Evolutionary conservation across 2,113 vertebrate species (phyloP), one percentile per base, ranked within the genome.

Genomic region (Eclectus roratus): DNA sequence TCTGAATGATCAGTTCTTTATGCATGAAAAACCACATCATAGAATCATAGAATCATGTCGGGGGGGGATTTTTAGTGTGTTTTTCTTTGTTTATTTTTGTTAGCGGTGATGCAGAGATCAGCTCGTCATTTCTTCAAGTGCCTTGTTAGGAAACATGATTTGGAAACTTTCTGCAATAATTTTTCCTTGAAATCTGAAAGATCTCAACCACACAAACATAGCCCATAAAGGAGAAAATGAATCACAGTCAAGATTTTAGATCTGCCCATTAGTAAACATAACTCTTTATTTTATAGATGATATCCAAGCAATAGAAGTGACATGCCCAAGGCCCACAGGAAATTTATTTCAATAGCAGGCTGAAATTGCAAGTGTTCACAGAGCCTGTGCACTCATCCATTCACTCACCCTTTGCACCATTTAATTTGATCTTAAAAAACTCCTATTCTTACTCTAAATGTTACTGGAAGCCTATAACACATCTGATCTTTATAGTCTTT

Each of bases 11-110:
- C 49, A 13, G 7, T 39, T 77, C 49, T 43, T 69, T 12, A 35
- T 50, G 47, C 7, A 39, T 29, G 4, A 43, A 52, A 87, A 80
- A 21, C 4, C 4, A 14, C 1, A 46, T 37, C 9, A 17, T 2
- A 14, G 1, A n/a, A n/a, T n/a, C n/a, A n/a, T n/a, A n/a, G n/a
- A n/a, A n/a, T n/a, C n/a, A 8, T n/a, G n/a, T 18, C 29, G 13
- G 10, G 4, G 0, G 12, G 3, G 8, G 0, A 2, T 17, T 0
- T 47, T 63, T 21, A 7, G 24, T 29, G 31, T 1, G 7, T 37
- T 7, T 35, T n/a, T 13, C 8, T 64, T 35, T 25, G 5, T n/a
- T 74, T 23, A 6, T 17, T 66, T 79, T 94, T 55, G 31, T 73
- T 79, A 43, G 49, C 71, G 41, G 11, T 60, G 39, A 31, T n/a